phyloP scores from a whole-genome alignment of 2,113 vertebrate species.

The Pterocles orientalis region DNA sequence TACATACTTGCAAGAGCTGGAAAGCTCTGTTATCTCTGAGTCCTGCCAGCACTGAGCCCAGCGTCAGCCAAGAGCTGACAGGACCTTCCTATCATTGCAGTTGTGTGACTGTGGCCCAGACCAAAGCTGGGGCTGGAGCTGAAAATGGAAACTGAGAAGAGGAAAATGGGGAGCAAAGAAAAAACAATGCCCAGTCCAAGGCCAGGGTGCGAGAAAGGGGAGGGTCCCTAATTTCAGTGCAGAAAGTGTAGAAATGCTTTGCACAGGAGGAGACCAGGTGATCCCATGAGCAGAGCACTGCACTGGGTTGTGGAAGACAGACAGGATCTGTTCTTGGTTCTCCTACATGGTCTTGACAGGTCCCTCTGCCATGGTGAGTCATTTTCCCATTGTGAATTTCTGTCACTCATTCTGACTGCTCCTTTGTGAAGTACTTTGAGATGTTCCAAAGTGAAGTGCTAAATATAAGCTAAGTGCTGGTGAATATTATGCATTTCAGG shows the following conservation, averaged over 20 bases:
- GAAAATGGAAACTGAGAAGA: neutral
- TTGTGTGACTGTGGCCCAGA: neutral
- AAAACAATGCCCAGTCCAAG: neutral
- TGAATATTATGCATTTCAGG: neutral
- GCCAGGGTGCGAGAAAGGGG: neutral
- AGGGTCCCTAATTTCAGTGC: neutral
- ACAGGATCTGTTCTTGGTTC: neutral
- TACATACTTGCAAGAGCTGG: neutral
- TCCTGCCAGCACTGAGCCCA: conserved; percentile 7
- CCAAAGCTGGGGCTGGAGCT: neutral
- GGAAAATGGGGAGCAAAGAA: neutral
- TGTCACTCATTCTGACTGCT: neutral
- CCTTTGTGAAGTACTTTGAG: neutral
- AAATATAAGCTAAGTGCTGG: neutral
- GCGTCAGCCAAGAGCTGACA: conserved; percentile 1
- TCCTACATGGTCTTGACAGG: neutral
- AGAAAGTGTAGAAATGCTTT: neutral
- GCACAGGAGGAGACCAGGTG: neutral
- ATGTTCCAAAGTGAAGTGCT: neutral
- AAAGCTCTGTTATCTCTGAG: neutral
- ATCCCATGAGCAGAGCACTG: neutral
- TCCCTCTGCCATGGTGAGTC: neutral
- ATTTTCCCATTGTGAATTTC: neutral
- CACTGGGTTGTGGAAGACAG: neutral
- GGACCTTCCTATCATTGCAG: neutral